A percentile compares a stretch with the other conserved stretches of the same genome.
Evolutionary conservation across 2,113 vertebrate species (phyloP).

Genomic region (Tor tambroides): DNA sequence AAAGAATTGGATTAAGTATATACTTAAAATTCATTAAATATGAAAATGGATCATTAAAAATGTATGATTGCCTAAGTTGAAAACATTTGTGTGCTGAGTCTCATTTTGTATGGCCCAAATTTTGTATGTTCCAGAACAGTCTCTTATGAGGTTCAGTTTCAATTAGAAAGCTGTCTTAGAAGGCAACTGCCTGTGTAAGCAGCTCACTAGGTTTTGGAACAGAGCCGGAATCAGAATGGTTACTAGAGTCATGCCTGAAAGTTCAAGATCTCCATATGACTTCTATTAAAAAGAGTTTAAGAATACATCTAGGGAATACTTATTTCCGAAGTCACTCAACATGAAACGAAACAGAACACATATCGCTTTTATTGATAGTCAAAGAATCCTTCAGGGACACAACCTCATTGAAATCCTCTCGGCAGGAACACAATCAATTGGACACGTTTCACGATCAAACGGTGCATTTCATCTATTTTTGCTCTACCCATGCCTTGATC

Average conservation of each 20-base stretch:
- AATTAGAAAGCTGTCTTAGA: not conserved
- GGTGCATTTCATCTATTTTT: slow-evolving; percentile 39
- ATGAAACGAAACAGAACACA: not conserved
- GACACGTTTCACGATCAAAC: slow-evolving; percentile 33
- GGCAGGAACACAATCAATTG: slow-evolving; percentile 18
- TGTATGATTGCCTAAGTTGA: not conserved
- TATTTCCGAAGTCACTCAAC: not conserved
- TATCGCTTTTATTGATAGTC: not conserved
- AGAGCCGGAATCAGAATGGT: not conserved
- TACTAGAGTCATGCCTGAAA: not conserved
- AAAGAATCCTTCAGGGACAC: slow-evolving; percentile 13
- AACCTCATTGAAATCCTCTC: slow-evolving; percentile 10
- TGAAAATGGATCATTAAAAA: not conserved
- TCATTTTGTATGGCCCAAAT: not conserved
- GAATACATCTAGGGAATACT: not conserved
- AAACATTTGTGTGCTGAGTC: not conserved
- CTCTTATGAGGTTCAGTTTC: not conserved
- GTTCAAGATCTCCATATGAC: not conserved
- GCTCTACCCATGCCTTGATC: slow-evolving; percentile 34
- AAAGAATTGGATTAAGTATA: too few relatives aligned
- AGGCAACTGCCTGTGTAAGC: not conserved
- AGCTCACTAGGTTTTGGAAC: not conserved
- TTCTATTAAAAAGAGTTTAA: slow-evolving; percentile 8
- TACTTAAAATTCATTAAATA: not conserved
- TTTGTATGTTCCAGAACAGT: not conserved